A percentile compares a stretch with the other conserved stretches of the same genome.
phyloP scores from a whole-genome alignment of 1,140 invertebrate genomes.

The Rhyzopertha dominica region DNA sequence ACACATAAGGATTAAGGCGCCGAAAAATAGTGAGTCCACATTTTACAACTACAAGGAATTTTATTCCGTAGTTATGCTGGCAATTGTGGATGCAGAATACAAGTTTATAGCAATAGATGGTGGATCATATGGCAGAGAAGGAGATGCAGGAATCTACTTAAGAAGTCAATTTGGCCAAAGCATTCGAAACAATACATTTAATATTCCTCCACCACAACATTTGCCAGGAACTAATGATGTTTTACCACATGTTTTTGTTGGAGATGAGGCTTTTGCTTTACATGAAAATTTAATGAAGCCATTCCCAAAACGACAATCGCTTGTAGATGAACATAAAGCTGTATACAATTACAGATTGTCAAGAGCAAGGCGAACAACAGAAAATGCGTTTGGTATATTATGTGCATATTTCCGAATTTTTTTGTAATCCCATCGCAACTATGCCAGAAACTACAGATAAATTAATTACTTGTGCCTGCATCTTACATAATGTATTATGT shows the following conservation, averaged over 20 bases:
- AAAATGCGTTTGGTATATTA: slow-evolving; percentile 16
- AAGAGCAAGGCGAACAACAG: slow-evolving; percentile 23
- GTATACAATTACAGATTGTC: slow-evolving; percentile 35
- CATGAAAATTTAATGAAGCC: slow-evolving; percentile 29
- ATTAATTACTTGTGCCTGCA: too few species aligned
- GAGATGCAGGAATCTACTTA: too few species aligned
- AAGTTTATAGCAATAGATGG: slow-evolving; percentile 47
- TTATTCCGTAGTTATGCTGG: slow-evolving; percentile 48
- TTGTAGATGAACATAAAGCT: slow-evolving; percentile 17
- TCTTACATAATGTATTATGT: too few species aligned
- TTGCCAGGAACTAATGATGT: background rate
- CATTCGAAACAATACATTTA: background rate
- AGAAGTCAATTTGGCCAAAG: background rate
- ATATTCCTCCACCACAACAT: too few species aligned
- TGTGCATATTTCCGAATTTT: slow-evolving; percentile 7
- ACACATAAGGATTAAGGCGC: slow-evolving; percentile 40
- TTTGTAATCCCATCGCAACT: too few species aligned
- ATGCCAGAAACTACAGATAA: too few species aligned
- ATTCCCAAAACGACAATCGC: slow-evolving; percentile 26
- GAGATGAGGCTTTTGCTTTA: slow-evolving; percentile 34
- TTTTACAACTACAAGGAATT: slow-evolving; percentile 46
- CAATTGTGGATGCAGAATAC: slow-evolving; percentile 46
- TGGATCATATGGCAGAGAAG: slow-evolving; percentile 43
- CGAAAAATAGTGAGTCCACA: slow-evolving; percentile 34
- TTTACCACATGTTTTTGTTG: slow-evolving; percentile 24